Percentiles rank a stretch among this genome's conserved stretches.
Conservation (phyloP, 2,888 invertebrate species). For the Bruchidius siliquastri region DNA sequence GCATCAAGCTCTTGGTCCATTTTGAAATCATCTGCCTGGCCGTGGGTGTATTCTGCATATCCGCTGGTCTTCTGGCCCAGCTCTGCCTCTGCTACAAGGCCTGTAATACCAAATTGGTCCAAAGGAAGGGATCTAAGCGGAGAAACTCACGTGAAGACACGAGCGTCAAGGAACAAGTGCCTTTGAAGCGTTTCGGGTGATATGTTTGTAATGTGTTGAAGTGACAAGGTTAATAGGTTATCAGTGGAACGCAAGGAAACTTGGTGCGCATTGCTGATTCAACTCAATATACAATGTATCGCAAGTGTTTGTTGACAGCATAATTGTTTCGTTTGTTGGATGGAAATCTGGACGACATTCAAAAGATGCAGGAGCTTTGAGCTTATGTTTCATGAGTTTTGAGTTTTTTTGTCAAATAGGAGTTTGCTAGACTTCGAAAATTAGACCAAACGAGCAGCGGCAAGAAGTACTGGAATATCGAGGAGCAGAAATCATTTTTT, state of each 20-base stretch:
- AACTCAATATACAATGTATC: too few species aligned
- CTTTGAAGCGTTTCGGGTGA: conserved; percentile 17
- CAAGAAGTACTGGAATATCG: too few species aligned
- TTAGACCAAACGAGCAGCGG: too few species aligned
- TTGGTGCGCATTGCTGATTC: too few species aligned
- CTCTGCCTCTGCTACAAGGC: conserved; percentile 23
- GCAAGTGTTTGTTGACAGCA: too few species aligned
- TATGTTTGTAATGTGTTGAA: background rate
- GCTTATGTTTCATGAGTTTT: too few species aligned
- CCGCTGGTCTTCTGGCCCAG: conserved; percentile 15
- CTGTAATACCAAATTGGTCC: conserved; percentile 21
- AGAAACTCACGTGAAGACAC: background rate
- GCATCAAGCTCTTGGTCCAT: conserved; percentile 51
- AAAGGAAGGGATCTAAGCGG: conserved; percentile 9
- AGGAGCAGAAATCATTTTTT: too few species aligned
- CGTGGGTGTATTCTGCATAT: conserved; percentile 25
- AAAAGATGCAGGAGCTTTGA: too few species aligned
- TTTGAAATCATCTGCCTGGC: conserved; percentile 45
- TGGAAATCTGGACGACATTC: too few species aligned
- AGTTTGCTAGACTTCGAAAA: too few species aligned
- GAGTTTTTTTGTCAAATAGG: too few species aligned
- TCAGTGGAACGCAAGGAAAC: background rate
- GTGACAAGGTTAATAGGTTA: background rate
- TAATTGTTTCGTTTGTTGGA: too few species aligned
- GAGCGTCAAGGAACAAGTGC: conserved; percentile 20